Percentiles rank a stretch among this genome's conserved stretches.
These are phyloP conservation scores for Paraescarpia echinospica DNA, from an alignment of 1,140 invertebrate species.

Conservation along the genomic window DNA sequence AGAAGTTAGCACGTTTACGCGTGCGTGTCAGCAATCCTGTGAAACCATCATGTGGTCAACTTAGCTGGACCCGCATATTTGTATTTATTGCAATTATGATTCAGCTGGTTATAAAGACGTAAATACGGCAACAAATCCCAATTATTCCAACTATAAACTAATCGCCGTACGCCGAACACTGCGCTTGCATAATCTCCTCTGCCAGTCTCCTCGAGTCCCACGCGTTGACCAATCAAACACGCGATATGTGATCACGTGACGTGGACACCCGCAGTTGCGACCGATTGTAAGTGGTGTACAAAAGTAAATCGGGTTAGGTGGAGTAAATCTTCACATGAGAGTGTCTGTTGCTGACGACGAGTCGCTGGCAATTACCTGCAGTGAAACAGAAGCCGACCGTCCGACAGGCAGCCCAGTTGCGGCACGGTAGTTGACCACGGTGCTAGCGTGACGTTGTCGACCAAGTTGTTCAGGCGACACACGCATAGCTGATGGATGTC, in stretches of 20 bases:
- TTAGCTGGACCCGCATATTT: background rate
- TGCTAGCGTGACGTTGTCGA: background rate
- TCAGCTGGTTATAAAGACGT: background rate
- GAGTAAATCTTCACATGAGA: background rate
- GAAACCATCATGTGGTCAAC: background rate
- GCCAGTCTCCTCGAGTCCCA: background rate
- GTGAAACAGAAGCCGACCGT: background rate
- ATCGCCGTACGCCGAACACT: background rate
- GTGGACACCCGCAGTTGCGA: slow-evolving; percentile 2
- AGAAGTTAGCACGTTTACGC: background rate
- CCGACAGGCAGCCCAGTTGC: background rate
- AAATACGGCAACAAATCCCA: background rate
- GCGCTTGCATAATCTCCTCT: background rate
- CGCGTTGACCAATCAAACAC: background rate
- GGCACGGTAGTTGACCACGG: background rate
- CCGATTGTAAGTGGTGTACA: background rate
- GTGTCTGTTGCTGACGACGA: background rate
- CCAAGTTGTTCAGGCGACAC: background rate
- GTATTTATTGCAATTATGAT: slow-evolving; percentile 6
- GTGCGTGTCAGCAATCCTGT: background rate
- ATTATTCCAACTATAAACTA: slow-evolving; percentile 6
- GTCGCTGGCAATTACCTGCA: background rate
- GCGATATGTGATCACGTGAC: background rate
- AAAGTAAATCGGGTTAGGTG: slow-evolving; percentile 1
- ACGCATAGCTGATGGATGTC: no score